Evolutionary conservation across 2,888 invertebrate species (phyloP), one percentile per base, ranked within the genome.

Genomic region (Drosophila kanekoi): DNA sequence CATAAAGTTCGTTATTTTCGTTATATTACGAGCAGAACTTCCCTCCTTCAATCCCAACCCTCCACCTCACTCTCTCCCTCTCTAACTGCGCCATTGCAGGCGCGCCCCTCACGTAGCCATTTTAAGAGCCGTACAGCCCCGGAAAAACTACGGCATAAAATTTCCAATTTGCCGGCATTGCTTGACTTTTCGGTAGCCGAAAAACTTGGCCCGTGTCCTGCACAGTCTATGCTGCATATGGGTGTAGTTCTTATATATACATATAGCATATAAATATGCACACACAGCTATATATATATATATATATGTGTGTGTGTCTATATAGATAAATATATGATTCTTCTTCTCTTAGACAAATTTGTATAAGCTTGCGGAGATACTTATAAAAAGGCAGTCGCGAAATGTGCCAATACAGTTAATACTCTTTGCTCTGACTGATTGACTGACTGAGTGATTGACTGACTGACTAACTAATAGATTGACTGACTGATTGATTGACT

Each of bases 101-200:
- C 11, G 33, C 64, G 37, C 67, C 73, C 65, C 77, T 70, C 83
- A 86, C 83, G 88, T 88, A 77, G 64, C 40, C 63, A 41, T 75
- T 81, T 82, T 81, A 85, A 74, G 71, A 61, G 79, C 60, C 51
- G 41, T 20, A 52, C 61, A 52, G 62, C 47, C 53, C 60, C 65
- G 53, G 56, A 65, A 72, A 77, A 87, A 85, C 79, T 85, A 79
- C 77, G 74, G 87, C 86, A 85, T 89, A 89, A 87, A 89, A 85
- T 85, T 81, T 89, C 89, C 89, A 85, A 85, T 85, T 85, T 89
- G 83, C 83, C 74, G 77, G 62, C 77, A 69, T 57, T 63, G 78
- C 81, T 88, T 77, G 87, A 79, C 89, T 86, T 79, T 79, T 82
- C 62, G 78, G 68, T 72, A 18, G 62, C 53, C 63, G 40, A 58